phyloP scores from a whole-genome alignment of 2,113 vertebrate species.

The Peromyscus californicus region DNA sequence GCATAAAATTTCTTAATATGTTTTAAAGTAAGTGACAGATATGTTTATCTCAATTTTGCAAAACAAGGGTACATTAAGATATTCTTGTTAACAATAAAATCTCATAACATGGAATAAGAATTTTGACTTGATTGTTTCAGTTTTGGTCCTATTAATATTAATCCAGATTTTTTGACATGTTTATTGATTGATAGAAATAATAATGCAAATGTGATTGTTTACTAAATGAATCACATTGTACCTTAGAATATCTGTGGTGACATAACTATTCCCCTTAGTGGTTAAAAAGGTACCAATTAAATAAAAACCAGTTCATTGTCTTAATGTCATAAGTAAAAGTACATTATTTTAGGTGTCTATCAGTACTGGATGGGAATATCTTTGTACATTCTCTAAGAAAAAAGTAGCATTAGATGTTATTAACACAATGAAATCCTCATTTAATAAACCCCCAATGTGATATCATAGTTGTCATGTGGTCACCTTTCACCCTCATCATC shows the following conservation, averaged over 20 bases:
- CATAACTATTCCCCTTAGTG: neutral
- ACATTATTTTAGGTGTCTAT: neutral
- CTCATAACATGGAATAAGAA: neutral
- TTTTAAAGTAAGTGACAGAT: slow-evolving; percentile 31
- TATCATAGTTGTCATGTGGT: neutral
- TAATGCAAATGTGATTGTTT: neutral
- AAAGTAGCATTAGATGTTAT: neutral
- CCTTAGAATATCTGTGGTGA: slow-evolving; percentile 13
- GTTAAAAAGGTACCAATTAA: slow-evolving; percentile 29
- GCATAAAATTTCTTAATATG: neutral
- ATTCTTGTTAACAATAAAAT: neutral
- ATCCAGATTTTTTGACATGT: neutral
- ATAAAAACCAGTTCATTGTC: slow-evolving; percentile 7
- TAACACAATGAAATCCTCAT: neutral
- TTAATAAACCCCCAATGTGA: neutral
- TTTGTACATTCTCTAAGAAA: neutral
- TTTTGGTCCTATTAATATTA: neutral
- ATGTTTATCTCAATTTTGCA: slow-evolving; percentile 18
- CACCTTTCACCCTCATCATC: neutral
- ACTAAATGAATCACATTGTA: neutral
- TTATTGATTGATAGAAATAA: slow-evolving; percentile 25
- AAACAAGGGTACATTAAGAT: slow-evolving; percentile 43
- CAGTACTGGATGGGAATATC: neutral
- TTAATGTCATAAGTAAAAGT: neutral
- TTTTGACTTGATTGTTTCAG: neutral